Evolutionary conservation across 2,113 vertebrate species (phyloP), one percentile per base, ranked within the genome.

Genomic region (Irena cyanogastra): DNA sequence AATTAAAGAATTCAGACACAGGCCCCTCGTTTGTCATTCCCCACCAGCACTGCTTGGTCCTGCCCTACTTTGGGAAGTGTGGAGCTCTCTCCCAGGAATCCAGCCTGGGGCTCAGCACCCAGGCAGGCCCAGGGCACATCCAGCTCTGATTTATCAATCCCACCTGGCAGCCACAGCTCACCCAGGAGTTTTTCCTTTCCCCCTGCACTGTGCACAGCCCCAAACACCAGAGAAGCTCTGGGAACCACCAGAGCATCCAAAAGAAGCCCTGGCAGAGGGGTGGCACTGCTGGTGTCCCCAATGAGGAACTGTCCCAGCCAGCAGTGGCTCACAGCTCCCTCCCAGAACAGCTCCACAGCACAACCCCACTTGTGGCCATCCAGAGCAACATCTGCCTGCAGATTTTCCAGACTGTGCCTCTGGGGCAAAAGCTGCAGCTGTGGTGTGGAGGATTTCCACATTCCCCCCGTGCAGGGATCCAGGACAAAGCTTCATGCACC

Each of bases 131-230:
- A 41, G 70, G 16, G 41, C 35, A 5, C 21, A 50, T 37, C 47
- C 3, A 6, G 6, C 61, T 2, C 13, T 1, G 16, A 11, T 9
- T 9, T 10, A 2, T 8, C 3, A 49, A 30, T 13, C 52, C 6
- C 42, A 56, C 22, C 45, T 44, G 10, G 16, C 28, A 45, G 20
- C 37, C 28, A 59, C 24, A 47, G 8, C 31, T 31, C 12, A 12
- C 5, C 59, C 47, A 16, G n/a, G 22, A 41, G 37, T 1, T 7
- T n/a, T 52, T 45, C 26, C 24, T 30, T 37, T 11, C 5, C 27
- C 33, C 23, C 53, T 52, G 39, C 33, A 6, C 78, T 63, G 8
- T 17, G 18, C 63, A 24, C 18, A n/a, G 52, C 54, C 78, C 28
- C 41, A 60, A 68, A 21, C 30, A 33, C 16, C 33, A 5, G 1